Evolutionary conservation across 2,888 invertebrate genomes (phyloP), one percentile per base, ranked within the genome.

Genomic region (Rhabditoides inermis): DNA sequence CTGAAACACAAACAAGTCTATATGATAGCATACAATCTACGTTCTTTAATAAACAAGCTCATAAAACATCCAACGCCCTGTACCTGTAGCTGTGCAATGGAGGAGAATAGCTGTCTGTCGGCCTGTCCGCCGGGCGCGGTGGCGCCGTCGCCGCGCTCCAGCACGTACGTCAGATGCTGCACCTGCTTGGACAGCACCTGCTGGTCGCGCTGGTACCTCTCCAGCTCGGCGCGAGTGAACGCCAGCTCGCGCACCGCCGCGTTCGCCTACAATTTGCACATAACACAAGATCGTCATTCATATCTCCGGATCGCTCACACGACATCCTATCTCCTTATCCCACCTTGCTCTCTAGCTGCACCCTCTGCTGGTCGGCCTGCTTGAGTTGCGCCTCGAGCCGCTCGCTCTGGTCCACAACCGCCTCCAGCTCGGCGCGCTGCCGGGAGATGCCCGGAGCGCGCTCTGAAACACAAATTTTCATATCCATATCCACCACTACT

Each of bases 171-270:
- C 36, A 60, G 26, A 18, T 60, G 51, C 3, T 49, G 50, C 28
- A 57, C 53, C 28, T 56, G 35, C 37, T 51, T 51, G 10, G 28
- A 36, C 12, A 60, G 30, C 10, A 54, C 47, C 22, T 55, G 49
- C 25, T 45, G 58, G 41, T 69, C 67, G 36, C 65, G 27, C 28
- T 69, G 69, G 51, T 55, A 62, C 42, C 58, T 65, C 39, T 67
- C 63, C n/a, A 70, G 45, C 49, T 71, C 71, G 4, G 65, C 62
- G 44, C 60, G 59, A 0, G 64, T 65, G 46, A 68, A 71, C 1
- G 66, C 60, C 36, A 70, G 52, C 40, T 71, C 70, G 12, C 69
- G 53, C 20, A 51, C 51, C 22, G 64, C 63, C 6, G 44, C 26
- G 32, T 64, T 61, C n/a, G n/a, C n/a, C n/a, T n/a, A n/a, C n/a